Percentiles rank a stretch among this genome's conserved stretches.
Conservation (phyloP, 2,797 vertebrate genomes). For the Aythya fuligula region DNA sequence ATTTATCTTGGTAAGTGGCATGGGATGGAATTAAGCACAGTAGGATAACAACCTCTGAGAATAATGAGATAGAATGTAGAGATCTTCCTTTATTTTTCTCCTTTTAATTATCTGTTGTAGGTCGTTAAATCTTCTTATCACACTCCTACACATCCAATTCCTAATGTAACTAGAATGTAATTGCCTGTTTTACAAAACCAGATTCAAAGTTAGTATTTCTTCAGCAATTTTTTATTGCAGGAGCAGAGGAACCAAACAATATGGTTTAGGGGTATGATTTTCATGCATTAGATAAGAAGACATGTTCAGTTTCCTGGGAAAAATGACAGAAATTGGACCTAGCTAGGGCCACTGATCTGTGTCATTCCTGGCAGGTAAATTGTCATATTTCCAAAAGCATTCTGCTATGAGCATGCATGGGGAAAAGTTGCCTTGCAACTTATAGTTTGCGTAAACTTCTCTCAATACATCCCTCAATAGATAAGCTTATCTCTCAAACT, state of each 20-base stretch:
- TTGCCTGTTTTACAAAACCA: conserved; percentile 41
- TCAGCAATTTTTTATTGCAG: background rate
- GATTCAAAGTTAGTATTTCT: conserved; percentile 5
- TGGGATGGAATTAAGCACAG: background rate
- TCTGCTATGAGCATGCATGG: background rate
- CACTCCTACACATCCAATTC: conserved; percentile 24
- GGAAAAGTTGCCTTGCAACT: background rate
- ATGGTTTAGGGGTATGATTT: background rate
- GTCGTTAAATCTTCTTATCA: conserved; percentile 63
- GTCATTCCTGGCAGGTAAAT: background rate
- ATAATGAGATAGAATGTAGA: conserved; percentile 26
- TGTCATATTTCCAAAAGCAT: background rate
- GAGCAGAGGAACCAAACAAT: background rate
- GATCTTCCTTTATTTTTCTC: conserved; percentile 10
- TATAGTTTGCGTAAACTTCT: background rate
- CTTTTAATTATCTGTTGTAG: conserved; percentile 43
- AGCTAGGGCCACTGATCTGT: background rate
- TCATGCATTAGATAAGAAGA: background rate
- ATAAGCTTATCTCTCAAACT: too few species aligned
- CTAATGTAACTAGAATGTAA: conserved; percentile 39
- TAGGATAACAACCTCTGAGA: conserved; percentile 43
- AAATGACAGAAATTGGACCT: background rate
- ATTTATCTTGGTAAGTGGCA: conserved; percentile 45
- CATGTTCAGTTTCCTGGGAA: background rate
- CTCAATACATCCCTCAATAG: background rate